These are phyloP conservation scores for Chloromyia formosa DNA, from an alignment of 2,888 invertebrate genomes.

Conservation along the genomic window DNA sequence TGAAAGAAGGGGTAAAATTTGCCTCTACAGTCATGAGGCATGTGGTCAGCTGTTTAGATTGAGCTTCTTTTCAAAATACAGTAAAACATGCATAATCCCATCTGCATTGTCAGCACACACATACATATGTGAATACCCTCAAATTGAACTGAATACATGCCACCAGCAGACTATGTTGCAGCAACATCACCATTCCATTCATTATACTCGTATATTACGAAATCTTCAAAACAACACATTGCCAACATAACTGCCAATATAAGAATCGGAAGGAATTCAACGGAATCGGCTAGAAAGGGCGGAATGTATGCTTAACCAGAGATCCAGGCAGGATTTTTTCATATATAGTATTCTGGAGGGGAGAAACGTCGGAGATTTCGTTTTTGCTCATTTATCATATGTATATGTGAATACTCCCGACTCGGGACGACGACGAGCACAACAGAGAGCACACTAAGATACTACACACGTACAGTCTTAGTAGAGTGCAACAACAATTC, in stretches of 20 bases:
- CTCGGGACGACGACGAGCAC: background rate
- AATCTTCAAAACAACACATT: background rate
- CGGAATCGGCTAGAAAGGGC: constrained; percentile 13
- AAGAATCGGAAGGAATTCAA: background rate
- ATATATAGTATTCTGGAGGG: background rate
- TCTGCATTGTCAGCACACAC: too few species aligned
- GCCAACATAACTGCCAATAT: background rate
- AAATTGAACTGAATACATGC: too few species aligned
- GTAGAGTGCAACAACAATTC: too few species aligned
- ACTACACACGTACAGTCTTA: too few species aligned
- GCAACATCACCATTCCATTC: constrained; percentile 11
- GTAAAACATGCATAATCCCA: too few species aligned
- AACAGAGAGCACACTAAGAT: constrained; percentile 1
- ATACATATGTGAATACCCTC: too few species aligned
- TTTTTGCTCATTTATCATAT: constrained; percentile 12
- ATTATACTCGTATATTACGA: background rate
- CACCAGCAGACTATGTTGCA: background rate
- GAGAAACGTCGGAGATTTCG: constrained; percentile 5
- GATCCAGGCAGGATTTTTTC: background rate
- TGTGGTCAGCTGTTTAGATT: too few species aligned
- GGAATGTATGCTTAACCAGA: background rate
- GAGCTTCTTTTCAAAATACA: too few species aligned
- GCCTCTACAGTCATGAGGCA: too few species aligned
- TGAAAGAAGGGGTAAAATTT: too few species aligned
- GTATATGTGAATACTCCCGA: too few species aligned